A percentile compares a stretch with the other conserved stretches of the same genome.
These are phyloP conservation scores for Ormia ochracea DNA, from an alignment of 2,888 invertebrate genomes.

Conservation along the genomic window DNA sequence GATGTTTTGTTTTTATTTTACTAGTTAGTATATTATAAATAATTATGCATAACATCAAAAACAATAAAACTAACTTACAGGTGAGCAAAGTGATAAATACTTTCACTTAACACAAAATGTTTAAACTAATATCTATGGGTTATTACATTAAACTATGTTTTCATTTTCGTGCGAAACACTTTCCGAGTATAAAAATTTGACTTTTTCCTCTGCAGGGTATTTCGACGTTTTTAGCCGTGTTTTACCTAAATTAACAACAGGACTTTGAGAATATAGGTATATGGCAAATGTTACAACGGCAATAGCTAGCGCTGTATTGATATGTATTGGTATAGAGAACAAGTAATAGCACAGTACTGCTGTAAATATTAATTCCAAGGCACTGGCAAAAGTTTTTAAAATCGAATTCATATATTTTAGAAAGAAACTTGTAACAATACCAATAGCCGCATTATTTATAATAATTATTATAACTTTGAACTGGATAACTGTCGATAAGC, in stretches of 20 bases:
- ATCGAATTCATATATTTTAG: conserved; percentile 95
- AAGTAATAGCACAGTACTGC: conserved; percentile 91
- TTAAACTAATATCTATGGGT: not conserved
- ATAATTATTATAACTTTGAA: conserved; percentile 88
- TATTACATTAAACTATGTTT: conserved; percentile 66
- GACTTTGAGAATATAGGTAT: conserved; percentile 91
- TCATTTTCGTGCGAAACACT: conserved; percentile 72
- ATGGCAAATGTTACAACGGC: conserved; percentile 89
- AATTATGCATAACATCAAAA: not conserved
- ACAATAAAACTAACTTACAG: not conserved
- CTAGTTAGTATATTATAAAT: too few relatives aligned
- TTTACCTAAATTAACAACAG: conserved; percentile 82
- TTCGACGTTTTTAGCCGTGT: conserved; percentile 68
- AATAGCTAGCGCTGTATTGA: conserved; percentile 89
- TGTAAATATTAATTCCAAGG: conserved; percentile 92
- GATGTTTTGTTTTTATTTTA: too few relatives aligned
- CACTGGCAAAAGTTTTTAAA: conserved; percentile 96
- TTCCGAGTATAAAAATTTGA: conserved; percentile 69
- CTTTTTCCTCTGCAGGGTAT: conserved; percentile 64
- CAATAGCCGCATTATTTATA: conserved; percentile 92
- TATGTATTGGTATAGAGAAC: conserved; percentile 89
- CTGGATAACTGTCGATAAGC: conserved; percentile 80
- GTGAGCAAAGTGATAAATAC: not conserved
- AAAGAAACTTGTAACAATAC: conserved; percentile 95
- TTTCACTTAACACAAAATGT: not conserved